Percentiles rank a stretch among this genome's conserved stretches.
phyloP scores from a whole-genome alignment of 1,140 invertebrate species.

The Caenorhabditis briggsae region DNA sequence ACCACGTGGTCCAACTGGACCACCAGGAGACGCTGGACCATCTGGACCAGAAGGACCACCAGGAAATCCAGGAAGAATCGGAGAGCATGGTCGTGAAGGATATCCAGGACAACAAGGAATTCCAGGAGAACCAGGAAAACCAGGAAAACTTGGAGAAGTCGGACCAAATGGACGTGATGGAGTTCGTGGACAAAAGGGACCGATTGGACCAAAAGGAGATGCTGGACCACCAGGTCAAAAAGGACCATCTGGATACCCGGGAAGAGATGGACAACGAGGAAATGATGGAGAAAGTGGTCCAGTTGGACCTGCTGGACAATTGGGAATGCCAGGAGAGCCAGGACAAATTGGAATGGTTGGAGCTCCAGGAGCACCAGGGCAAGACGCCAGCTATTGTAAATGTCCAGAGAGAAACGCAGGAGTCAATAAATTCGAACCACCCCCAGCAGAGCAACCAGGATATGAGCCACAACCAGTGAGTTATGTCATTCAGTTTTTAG shows the following conservation, averaged over 20 bases:
- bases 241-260: slow-evolving; percentile 60
- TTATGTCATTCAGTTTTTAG: neutral
- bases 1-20: slow-evolving; percentile 63
- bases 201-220: slow-evolving; percentile 63
- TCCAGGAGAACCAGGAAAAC: slow-evolving; percentile 65
- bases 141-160: slow-evolving; percentile 64
- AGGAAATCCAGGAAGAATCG: slow-evolving; percentile 63
- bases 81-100: slow-evolving; percentile 64
- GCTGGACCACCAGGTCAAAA: slow-evolving; percentile 62
- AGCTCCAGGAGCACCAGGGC: slow-evolving; percentile 59
- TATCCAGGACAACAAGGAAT: slow-evolving; percentile 66
- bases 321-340: slow-evolving; percentile 59
- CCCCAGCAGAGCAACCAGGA: slow-evolving; percentile 20
- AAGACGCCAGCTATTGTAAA: slow-evolving; percentile 56
- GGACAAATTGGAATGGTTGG: slow-evolving; percentile 62
- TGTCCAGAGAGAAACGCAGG: slow-evolving; percentile 41
- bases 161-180: slow-evolving; percentile 65
- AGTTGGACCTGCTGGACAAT: slow-evolving; percentile 56
- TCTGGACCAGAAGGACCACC: slow-evolving; percentile 60
- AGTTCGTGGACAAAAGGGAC: slow-evolving; percentile 64
- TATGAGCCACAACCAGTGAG: slow-evolving; percentile 46
- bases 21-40: slow-evolving; percentile 59
- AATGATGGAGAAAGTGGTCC: slow-evolving; percentile 57
- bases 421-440: slow-evolving; percentile 37
- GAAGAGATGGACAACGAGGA: slow-evolving; percentile 63